These are phyloP conservation scores for Peromyscus californicus DNA, from an alignment of 2,113 vertebrate genomes.

Conservation along the genomic window DNA sequence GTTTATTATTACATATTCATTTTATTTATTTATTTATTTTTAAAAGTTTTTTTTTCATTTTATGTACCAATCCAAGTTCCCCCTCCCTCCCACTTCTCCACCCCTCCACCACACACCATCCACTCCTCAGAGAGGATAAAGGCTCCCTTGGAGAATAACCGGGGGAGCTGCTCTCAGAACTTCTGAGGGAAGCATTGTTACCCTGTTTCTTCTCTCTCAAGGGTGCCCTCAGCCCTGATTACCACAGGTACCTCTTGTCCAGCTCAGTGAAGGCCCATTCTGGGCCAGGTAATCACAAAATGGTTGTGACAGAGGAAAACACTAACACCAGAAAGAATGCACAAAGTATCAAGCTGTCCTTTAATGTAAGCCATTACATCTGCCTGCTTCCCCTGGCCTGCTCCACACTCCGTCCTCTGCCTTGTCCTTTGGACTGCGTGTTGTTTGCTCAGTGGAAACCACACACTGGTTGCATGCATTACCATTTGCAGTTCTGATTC, in stretches of 20 bases:
- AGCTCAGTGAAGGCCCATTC: not conserved
- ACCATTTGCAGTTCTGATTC: not conserved
- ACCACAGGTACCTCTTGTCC: not conserved
- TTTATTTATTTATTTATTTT: too few species aligned
- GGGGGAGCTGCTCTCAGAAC: conserved; percentile 27
- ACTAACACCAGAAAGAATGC: not conserved
- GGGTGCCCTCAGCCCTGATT: not conserved
- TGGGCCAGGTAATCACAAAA: conserved; percentile 37
- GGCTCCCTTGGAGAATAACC: not conserved
- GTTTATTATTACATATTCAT: too few species aligned
- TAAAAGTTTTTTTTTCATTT: not conserved
- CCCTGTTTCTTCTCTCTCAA: conserved; percentile 11
- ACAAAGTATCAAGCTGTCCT: not conserved
- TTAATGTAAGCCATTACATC: not conserved
- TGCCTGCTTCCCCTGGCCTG: not conserved
- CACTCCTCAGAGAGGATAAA: too few species aligned
- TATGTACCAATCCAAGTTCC: too few species aligned
- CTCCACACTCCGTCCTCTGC: not conserved
- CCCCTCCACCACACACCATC: too few species aligned
- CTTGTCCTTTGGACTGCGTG: not conserved
- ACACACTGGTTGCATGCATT: too few species aligned
- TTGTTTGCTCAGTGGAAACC: not conserved
- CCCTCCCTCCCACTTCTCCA: too few species aligned
- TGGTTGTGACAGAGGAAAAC: not conserved
- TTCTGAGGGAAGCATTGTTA: not conserved